These are phyloP conservation scores for Catharus bicknelli DNA, from an alignment of 2,113 vertebrate species.

Conservation along the genomic window DNA sequence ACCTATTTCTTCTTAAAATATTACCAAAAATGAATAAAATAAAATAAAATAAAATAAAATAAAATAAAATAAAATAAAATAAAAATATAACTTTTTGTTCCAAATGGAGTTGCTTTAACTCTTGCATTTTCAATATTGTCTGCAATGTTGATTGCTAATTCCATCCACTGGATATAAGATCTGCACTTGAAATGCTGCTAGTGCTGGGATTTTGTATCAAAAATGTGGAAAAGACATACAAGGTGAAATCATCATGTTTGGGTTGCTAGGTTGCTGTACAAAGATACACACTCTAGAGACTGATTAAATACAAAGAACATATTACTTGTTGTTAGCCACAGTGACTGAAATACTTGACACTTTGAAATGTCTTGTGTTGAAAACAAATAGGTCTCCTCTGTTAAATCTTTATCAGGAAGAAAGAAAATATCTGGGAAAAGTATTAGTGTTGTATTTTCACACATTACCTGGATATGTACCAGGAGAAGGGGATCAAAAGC, in stretches of 20 bases:
- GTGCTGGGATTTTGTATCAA: not conserved
- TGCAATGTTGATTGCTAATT: not conserved
- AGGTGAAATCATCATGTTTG: not conserved
- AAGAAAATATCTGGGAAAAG: not conserved
- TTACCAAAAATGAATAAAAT: not conserved
- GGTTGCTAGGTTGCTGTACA: not conserved
- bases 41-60: not conserved
- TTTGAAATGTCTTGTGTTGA: not conserved
- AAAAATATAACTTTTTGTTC: not conserved
- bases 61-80: not conserved
- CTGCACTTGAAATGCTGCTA: not conserved
- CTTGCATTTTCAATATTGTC: not conserved
- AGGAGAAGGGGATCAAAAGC: not conserved
- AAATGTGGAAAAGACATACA: not conserved
- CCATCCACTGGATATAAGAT: not conserved
- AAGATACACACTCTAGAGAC: accelerated
- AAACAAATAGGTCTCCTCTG: not conserved
- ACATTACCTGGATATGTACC: not conserved
- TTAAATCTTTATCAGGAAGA: not conserved
- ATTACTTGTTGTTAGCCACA: not conserved
- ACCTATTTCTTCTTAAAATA: not conserved
- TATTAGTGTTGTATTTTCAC: not conserved
- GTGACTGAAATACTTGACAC: not conserved
- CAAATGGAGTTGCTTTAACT: not conserved
- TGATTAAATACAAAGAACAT: not conserved